A percentile compares a stretch with the other conserved stretches of the same genome.
Conservation (phyloP, 2,888 invertebrate species). For the Gasteruption jaculator region DNA sequence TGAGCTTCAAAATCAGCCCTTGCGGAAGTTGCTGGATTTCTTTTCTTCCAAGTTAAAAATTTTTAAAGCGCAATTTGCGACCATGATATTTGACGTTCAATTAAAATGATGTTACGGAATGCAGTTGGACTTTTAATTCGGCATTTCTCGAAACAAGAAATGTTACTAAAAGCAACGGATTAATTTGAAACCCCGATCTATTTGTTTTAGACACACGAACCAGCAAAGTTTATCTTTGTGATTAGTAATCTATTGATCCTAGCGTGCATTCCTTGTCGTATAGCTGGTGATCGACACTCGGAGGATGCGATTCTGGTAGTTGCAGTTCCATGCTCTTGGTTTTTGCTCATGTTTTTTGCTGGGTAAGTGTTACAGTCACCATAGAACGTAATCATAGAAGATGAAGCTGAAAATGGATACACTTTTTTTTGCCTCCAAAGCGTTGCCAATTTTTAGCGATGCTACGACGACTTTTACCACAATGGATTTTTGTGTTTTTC, state of each 20-base stretch:
- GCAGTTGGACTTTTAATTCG: no score
- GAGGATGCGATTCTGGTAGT: conserved; percentile 92
- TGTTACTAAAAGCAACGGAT: no score
- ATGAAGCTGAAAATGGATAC: neutral
- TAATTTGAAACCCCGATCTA: no score
- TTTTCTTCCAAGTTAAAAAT: no score
- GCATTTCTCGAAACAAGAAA: no score
- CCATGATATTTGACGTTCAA: no score
- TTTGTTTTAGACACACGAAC: conserved; percentile 76
- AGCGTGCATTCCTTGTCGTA: conserved; percentile 82
- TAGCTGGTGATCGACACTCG: conserved; percentile 67
- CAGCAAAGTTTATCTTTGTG: conserved; percentile 91
- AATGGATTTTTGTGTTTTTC: no score
- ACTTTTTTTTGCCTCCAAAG: neutral
- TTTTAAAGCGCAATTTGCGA: no score
- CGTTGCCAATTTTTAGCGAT: neutral
- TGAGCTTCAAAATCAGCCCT: no score
- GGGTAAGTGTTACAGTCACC: conserved; percentile 65
- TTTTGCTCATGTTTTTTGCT: conserved; percentile 96
- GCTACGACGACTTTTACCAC: neutral
- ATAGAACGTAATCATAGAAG: no score
- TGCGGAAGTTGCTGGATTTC: no score
- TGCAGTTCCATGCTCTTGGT: conserved; percentile 95
- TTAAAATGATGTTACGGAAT: no score
- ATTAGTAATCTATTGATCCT: conserved; percentile 86